A percentile compares a stretch with the other conserved stretches of the same genome.
Conservation (phyloP, 2,113 vertebrate species). For the Camelus dromedarius region DNA sequence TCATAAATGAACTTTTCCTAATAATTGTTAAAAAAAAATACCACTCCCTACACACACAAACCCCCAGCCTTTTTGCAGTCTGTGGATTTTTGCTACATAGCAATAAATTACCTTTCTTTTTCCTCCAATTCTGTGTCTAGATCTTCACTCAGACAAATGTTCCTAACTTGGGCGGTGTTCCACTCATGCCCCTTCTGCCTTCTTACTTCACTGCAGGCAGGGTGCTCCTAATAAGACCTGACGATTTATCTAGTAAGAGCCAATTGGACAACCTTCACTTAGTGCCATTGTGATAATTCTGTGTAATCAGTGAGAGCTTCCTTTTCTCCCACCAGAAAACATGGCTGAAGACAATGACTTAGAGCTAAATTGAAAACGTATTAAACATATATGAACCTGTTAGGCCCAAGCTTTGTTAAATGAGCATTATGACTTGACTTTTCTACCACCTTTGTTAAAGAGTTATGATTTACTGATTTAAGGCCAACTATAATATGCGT, state of each 20-base stretch:
- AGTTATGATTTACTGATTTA: conserved; percentile 13
- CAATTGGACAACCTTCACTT: neutral
- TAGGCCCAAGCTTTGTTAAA: neutral
- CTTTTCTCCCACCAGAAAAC: neutral
- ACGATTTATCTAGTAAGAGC: neutral
- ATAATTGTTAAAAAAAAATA: neutral
- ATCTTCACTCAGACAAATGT: neutral
- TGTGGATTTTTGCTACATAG: neutral
- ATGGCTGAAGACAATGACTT: neutral
- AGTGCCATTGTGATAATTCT: neutral
- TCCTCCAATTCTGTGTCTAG: neutral
- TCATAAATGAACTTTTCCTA: neutral
- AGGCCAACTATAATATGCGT: neutral
- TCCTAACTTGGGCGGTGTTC: neutral
- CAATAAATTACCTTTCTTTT: neutral
- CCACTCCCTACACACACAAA: neutral
- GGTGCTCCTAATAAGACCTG: neutral
- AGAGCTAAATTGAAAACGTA: neutral
- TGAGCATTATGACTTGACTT: neutral
- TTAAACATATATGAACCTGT: neutral
- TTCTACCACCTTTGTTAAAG: conserved; percentile 33
- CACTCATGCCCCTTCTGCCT: neutral
- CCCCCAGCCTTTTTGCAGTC: neutral
- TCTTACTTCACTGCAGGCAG: neutral
- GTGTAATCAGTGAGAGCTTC: neutral